phyloP scores from a whole-genome alignment of 2,888 invertebrate genomes.

The Gandaritis pyraliata region DNA sequence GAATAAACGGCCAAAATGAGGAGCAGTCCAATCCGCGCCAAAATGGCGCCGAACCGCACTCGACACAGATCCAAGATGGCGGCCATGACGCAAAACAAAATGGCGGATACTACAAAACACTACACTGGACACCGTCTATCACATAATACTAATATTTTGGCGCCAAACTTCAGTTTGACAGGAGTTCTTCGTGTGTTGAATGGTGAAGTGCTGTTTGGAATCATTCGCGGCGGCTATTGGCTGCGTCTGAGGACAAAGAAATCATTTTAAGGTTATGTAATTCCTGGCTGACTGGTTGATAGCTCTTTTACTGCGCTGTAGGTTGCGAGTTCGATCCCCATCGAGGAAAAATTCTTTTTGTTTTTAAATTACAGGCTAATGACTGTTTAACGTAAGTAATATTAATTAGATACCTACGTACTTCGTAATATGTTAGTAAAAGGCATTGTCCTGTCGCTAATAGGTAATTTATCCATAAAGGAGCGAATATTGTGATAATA shows the following conservation, averaged over 20 bases:
- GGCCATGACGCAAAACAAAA: conserved; percentile 61
- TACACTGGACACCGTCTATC: conserved; percentile 65
- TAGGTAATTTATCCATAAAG: conserved; percentile 25
- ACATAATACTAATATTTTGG: conserved; percentile 68
- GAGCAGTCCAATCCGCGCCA: conserved; percentile 62
- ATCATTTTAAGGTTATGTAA: conserved; percentile 18
- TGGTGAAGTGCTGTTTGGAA: conserved; percentile 52
- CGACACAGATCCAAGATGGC: conserved; percentile 66
- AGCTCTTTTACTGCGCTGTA: no score
- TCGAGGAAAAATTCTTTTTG: no score
- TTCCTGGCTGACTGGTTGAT: no score
- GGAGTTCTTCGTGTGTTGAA: conserved; percentile 49
- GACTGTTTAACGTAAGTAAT: no score
- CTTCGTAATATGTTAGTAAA: no score
- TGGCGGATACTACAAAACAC: conserved; percentile 58
- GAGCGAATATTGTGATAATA: conserved; percentile 50
- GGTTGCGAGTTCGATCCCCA: no score
- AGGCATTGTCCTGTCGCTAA: conserved; percentile 7
- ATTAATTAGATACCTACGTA: no score
- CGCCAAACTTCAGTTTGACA: conserved; percentile 48
- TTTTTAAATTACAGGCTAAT: no score
- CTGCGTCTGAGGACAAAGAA: conserved; percentile 56
- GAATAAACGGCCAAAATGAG: conserved; percentile 71
- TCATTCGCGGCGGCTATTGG: conserved; percentile 63
- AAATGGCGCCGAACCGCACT: conserved; percentile 56